Evolutionary conservation across 2,113 vertebrate species (phyloP), one percentile per base, ranked within the genome.

Genomic region (Erythrolamprus reginae): DNA sequence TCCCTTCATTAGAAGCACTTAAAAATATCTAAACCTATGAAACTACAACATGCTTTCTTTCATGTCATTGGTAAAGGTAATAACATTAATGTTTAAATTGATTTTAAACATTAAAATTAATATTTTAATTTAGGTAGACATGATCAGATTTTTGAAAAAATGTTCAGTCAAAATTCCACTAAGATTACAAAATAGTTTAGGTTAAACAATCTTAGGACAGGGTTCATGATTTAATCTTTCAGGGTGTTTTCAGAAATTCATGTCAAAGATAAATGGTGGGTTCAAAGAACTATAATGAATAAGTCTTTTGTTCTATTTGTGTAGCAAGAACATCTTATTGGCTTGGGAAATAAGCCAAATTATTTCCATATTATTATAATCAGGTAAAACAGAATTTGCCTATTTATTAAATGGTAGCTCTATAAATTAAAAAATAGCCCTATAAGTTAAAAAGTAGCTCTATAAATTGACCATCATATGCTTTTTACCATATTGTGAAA

Each of bases 401-500:
- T n/a, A n/a, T n/a, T n/a, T n/a, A n/a, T n/a, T n/a, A n/a, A 8
- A 2, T 1, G 45, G 38, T 10, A 92, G 90, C 3, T 45, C 51
- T 77, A 26, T 87, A 89, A 0, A 56, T 8, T 23, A n/a, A 8
- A 2, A 1, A 48, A n/a, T 10, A 92, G 90, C 3, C 33, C 51
- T 77, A 26, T 87, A 89, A 0, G 53, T 8, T 23, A n/a, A 8
- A 2, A 1, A 48, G 38, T 10, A 92, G 90, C 3, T 45, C 51
- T 77, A 26, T 87, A 89, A 0, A 56, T 8, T 23, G 4, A 92
- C 94, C 91, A 45, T 38, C 24, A 88, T 3, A 65, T 28, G 3
- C 28, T 84, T 95, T 96, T 97, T 94, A 97, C 97, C 96, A 82
- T 96, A 96, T 45, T 93, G 92, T 89, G 97, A 93, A 93, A 97